phyloP scores from a whole-genome alignment of 53 echinoderm and acorn worm species.

The Patiria pectinifera region DNA sequence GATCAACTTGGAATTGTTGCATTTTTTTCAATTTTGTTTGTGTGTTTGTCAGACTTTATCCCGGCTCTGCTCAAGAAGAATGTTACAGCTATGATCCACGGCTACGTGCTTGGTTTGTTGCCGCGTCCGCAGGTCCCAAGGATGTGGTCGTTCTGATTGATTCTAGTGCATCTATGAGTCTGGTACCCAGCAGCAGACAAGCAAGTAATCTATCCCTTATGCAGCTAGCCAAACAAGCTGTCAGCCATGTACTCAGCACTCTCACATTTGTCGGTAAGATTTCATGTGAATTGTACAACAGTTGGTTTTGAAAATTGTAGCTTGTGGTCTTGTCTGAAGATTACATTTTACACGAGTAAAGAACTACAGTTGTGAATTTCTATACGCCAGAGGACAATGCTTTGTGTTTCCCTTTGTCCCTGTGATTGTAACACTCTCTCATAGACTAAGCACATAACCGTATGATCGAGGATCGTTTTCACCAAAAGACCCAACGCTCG shows the following conservation, averaged over 20 bases:
- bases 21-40: neutral
- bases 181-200: conserved; percentile 45
- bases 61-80: conserved; percentile 53
- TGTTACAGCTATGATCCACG: conserved; percentile 67
- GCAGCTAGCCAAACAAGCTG: conserved; percentile 55
- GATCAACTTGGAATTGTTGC: neutral
- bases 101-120: conserved; percentile 56
- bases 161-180: conserved; percentile 64
- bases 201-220: conserved; percentile 41
- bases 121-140: conserved; percentile 59
- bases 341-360: too few species aligned
- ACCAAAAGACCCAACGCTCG: too few species aligned
- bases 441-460: too few species aligned
- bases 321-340: too few species aligned
- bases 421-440: too few species aligned
- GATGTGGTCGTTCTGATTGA: conserved; percentile 63
- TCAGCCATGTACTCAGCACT: conserved; percentile 62
- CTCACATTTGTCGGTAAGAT: conserved; percentile 63
- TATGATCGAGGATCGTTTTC: too few species aligned
- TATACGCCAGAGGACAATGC: too few species aligned
- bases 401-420: too few species aligned
- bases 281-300: neutral
- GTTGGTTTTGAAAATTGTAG: too few species aligned
- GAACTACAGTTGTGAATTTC: too few species aligned
- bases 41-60: conserved; percentile 29